A percentile compares a stretch with the other conserved stretches of the same genome.
Evolutionary conservation across 2,888 invertebrate species (phyloP).

Genomic region (Spilarctia lutea): DNA sequence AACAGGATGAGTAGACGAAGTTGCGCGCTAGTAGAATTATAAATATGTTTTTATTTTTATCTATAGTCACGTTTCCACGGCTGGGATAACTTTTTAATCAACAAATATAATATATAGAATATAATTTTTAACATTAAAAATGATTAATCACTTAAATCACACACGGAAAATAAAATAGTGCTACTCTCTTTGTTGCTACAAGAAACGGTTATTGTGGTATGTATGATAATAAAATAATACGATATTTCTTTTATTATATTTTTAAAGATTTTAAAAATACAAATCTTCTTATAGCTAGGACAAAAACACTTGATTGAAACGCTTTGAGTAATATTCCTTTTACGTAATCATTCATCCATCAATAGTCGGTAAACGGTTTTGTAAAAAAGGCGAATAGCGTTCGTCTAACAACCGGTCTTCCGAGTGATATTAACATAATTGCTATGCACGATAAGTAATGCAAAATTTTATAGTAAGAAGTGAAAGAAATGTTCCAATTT

Average conservation of each 20-base stretch:
- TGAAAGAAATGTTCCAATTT: not conserved
- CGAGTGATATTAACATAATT: conserved; percentile 17
- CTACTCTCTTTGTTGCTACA: conserved; percentile 25
- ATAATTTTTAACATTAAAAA: conserved; percentile 27
- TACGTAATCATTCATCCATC: conserved; percentile 16
- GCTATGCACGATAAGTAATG: conserved; percentile 12
- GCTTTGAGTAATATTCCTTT: conserved; percentile 24
- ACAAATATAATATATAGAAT: no score
- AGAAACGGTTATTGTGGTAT: conserved; percentile 12
- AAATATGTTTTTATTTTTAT: not conserved
- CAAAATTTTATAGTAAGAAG: not conserved
- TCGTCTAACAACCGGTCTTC: conserved; percentile 3
- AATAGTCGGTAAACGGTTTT: conserved; percentile 15
- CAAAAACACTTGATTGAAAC: conserved; percentile 19
- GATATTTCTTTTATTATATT: conserved; percentile 13
- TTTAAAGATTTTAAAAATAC: conserved; percentile 10
- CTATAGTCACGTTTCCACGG: conserved; percentile 14
- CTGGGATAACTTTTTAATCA: conserved; percentile 31
- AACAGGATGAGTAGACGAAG: no score
- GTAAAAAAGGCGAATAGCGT: conserved; percentile 2
- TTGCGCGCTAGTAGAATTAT: not conserved
- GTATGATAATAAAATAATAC: conserved; percentile 6
- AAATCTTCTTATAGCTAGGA: conserved; percentile 12
- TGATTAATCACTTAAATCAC: conserved; percentile 19
- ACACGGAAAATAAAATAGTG: conserved; percentile 20